A percentile compares a stretch with the other conserved stretches of the same genome.
These are phyloP conservation scores for Pantala flavescens DNA, from an alignment of 1,140 invertebrate genomes.

Conservation along the genomic window DNA sequence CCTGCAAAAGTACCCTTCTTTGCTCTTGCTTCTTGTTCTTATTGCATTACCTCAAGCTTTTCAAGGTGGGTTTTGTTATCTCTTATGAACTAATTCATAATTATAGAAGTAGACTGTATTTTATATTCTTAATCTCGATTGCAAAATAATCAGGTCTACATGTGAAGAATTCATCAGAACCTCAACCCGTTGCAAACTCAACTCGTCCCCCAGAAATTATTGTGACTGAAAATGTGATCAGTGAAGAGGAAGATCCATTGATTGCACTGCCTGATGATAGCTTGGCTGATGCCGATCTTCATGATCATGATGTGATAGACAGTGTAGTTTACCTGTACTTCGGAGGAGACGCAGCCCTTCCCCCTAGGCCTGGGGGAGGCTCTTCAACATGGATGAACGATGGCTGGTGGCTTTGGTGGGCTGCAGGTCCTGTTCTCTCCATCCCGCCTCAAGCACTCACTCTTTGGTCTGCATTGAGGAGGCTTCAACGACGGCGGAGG, in stretches of 20 bases:
- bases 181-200: neutral
- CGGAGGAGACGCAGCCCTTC: conserved; percentile 26
- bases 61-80: neutral
- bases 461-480: conserved; percentile 1
- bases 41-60: neutral
- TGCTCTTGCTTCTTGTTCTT: neutral
- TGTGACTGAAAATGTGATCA: neutral
- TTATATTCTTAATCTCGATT: too few species aligned
- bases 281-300: conserved; percentile 28
- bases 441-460: neutral
- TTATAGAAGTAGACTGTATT: too few species aligned
- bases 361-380: neutral
- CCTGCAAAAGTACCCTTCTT: neutral
- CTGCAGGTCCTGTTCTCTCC: neutral
- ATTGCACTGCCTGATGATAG: neutral
- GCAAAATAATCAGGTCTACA: neutral
- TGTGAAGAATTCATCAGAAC: neutral
- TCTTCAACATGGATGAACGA: neutral
- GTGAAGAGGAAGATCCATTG: neutral
- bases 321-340: conserved; percentile 48
- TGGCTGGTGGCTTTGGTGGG: conserved; percentile 1
- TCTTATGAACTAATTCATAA: too few species aligned
- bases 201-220: neutral
- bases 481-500: neutral
- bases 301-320: conserved; percentile 43